Base-by-base conservation (phyloP, 2,797 vertebrate species). In the Sebastolobus altivelis region DNA sequence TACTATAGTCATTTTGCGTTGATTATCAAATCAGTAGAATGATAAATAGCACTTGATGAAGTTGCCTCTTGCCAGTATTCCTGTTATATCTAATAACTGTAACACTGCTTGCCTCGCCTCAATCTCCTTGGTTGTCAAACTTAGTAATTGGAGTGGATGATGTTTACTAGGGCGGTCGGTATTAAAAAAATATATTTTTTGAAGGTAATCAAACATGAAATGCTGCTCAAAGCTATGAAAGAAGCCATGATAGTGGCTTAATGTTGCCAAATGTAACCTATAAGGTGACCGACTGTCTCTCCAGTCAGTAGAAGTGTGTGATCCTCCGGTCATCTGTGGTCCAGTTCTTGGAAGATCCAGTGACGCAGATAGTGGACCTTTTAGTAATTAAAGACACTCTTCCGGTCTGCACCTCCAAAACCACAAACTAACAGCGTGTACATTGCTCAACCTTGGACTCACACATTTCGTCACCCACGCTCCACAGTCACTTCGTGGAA, bases 291-390 rank as follows among this genome's bases (percentile, higher is more conserved):
- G 43, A 46, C 49, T n/a, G 20, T 52, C 49, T 35, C 38, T 76
- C 31, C 63, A 35, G 69, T 73, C 78, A 38, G 59, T 20, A 31
- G 55, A 55, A 46, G 63, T 55, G 61, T 40, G 1, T 58, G 35
- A 65, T 43, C 38, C n/a, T 1, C 37, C 6, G 37, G 74, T 83
- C 46, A 63, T 74, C 33, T 33, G 58, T 40, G 59, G 67, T 80
- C 81, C 59, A 65, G 65, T 67, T 86, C 8, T 20, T 90, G 90
- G 82, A 92, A 93, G 91, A 85, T 91, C 88, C 87, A 82, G 76
- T 94, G 92, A 95, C 92, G 81, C 86, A 92, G 75, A 85, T 25
- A 18, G 59, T 38, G 61, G 62, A 69, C 81, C 54, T 52, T 60
- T 59, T 60, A 18, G 27, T 88, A 93, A 90, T 93, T 87, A 88